These are phyloP conservation scores for Ips typographus DNA, from an alignment of 1,140 invertebrate species.

Conservation along the genomic window DNA sequence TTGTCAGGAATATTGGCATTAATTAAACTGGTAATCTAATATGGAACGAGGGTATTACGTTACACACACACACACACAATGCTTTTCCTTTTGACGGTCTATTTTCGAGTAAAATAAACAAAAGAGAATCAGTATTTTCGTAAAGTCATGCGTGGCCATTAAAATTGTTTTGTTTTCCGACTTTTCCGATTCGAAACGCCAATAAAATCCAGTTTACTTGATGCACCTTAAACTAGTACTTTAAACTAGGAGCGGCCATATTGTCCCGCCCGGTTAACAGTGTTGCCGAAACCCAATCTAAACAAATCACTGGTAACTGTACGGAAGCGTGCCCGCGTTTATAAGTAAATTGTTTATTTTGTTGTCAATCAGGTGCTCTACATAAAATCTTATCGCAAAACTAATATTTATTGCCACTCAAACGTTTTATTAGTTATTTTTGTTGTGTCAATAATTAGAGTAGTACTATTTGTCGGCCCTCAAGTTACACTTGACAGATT, in stretches of 20 bases:
- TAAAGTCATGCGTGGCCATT: conserved; percentile 31
- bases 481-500: no score
- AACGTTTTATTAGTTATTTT: conserved; percentile 12
- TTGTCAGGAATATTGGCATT: no score
- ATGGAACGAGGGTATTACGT: conserved; percentile 5
- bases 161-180: conserved; percentile 26
- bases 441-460: conserved; percentile 1
- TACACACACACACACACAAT: conserved; percentile 1
- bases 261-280: no score
- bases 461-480: no score
- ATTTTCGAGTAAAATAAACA: conserved; percentile 36
- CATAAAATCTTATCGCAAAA: conserved; percentile 27
- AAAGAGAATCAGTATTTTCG: conserved; percentile 24
- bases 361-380: conserved; percentile 27
- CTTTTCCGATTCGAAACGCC: conserved; percentile 20
- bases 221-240: no score
- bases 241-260: no score
- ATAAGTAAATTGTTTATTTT: conserved; percentile 13
- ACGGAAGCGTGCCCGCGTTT: conserved; percentile 2
- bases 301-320: not conserved
- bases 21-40: not conserved
- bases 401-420: conserved; percentile 23
- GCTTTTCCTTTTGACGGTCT: conserved; percentile 14
- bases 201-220: conserved; percentile 7
- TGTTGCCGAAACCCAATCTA: not conserved